Conservation (phyloP, 2,888 invertebrate species). For the Eupithecia tripunctaria region DNA sequence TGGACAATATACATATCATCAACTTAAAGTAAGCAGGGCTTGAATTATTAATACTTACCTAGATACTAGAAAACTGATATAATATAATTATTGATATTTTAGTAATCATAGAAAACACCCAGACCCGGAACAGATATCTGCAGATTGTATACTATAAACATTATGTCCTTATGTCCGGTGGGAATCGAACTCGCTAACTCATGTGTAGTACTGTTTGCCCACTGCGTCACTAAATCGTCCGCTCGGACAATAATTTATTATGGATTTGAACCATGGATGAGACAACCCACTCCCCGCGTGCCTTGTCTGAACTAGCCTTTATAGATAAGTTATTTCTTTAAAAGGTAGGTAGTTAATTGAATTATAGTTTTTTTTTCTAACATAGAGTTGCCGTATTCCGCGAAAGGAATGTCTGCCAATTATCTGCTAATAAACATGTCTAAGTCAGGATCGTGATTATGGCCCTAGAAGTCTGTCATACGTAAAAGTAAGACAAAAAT, state of each 20-base stretch:
- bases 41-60: background rate
- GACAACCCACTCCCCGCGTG: no score
- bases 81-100: background rate
- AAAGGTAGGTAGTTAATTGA: constrained; percentile 6
- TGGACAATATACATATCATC: background rate
- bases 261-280: background rate
- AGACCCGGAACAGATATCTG: background rate
- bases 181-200: background rate
- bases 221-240: background rate
- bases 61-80: background rate
- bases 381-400: background rate
- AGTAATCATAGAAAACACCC: background rate
- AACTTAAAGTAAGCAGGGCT: background rate
- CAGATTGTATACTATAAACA: background rate
- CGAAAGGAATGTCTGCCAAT: constrained; percentile 5
- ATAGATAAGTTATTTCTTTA: background rate
- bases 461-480: background rate
- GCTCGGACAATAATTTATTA: background rate
- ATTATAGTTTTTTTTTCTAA: constrained; percentile 2
- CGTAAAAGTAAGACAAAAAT: background rate
- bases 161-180: background rate
- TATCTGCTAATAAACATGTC: constrained; percentile 7
- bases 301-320: background rate
- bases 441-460: constrained; percentile 3
- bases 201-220: background rate